These are phyloP conservation scores for Conus betulinus DNA, from an alignment of 1,140 invertebrate genomes.

Conservation along the genomic window DNA sequence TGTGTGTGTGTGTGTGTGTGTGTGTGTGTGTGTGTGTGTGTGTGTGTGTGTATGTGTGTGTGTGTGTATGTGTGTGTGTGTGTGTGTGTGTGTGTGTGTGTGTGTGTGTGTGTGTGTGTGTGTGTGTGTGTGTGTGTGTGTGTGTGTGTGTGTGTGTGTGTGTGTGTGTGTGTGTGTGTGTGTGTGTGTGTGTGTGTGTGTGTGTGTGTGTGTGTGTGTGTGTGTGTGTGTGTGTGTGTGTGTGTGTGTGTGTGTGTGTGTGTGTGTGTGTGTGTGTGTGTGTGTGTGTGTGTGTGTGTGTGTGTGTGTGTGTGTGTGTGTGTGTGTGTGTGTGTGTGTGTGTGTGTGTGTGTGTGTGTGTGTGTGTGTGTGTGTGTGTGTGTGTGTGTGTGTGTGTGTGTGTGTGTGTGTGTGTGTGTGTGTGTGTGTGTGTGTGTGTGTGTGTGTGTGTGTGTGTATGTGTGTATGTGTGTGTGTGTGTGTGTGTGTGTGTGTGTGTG, in stretches of 20 bases:
- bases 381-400: not conserved
- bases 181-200: no score
- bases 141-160: no score
- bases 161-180: no score
- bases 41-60: not conserved
- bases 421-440: no score
- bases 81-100: no score
- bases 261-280: not conserved
- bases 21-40: not conserved
- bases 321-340: not conserved
- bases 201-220: no score
- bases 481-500: not conserved
- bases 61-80: not conserved
- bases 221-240: no score
- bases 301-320: not conserved
- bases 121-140: no score
- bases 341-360: not conserved
- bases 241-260: no score
- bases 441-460: not conserved
- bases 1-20: not conserved
- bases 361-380: not conserved
- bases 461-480: not conserved
- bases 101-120: no score
- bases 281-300: not conserved
- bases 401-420: no score